These are phyloP conservation scores for Isurus oxyrinchus DNA, from an alignment of 2,113 vertebrate genomes.

Conservation along the genomic window DNA sequence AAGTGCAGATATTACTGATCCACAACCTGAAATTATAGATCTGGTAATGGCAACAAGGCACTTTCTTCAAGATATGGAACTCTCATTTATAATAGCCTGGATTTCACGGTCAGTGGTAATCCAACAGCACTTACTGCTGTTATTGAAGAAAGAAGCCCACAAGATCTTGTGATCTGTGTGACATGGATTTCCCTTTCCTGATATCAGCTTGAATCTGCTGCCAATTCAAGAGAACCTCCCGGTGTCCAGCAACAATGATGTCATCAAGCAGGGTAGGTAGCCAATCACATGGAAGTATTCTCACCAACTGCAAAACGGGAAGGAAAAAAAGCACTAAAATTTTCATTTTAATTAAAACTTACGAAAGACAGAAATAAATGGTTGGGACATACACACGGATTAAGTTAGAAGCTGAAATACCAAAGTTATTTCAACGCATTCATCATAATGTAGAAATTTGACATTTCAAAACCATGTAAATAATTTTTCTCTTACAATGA, in stretches of 20 bases:
- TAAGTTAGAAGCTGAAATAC: not conserved
- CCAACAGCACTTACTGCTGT: not conserved
- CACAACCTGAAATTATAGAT: not conserved
- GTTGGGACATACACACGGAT: no score
- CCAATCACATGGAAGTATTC: not conserved
- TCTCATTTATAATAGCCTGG: not conserved
- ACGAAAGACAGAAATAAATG: not conserved
- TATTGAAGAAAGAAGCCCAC: not conserved
- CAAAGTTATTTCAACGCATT: not conserved
- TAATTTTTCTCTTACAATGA: not conserved
- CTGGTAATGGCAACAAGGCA: not conserved
- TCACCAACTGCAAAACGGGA: not conserved
- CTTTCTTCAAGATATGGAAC: not conserved
- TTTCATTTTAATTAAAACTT: not conserved
- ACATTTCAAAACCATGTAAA: not conserved
- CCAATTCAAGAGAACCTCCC: no score
- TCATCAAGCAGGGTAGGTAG: not conserved
- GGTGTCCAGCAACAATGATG: not conserved
- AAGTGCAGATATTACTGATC: not conserved
- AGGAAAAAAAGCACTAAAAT: not conserved
- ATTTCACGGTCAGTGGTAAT: not conserved
- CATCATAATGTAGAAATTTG: not conserved
- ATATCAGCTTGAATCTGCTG: not conserved
- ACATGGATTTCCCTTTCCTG: not conserved
- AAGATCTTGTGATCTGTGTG: not conserved